phyloP scores from a whole-genome alignment of 2,888 invertebrate genomes.

The Drosophila mulleri region DNA sequence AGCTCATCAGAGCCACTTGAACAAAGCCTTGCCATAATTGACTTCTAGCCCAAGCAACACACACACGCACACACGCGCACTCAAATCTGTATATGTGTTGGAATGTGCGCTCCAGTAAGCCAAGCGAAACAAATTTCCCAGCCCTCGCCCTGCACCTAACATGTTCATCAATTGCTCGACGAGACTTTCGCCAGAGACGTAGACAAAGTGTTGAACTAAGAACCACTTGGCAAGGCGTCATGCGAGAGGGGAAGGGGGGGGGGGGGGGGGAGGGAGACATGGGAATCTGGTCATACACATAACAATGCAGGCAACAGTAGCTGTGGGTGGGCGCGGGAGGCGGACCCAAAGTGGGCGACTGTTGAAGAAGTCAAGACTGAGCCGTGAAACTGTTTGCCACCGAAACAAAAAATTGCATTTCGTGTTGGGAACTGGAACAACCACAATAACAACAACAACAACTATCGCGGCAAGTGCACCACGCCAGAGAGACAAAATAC shows the following conservation, averaged over 20 bases:
- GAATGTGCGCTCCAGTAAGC: slow-evolving; percentile 57
- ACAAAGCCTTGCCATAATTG: slow-evolving; percentile 73
- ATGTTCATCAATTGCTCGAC: slow-evolving; percentile 78
- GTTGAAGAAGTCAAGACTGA: slow-evolving; percentile 50
- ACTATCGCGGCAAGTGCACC: slow-evolving; percentile 46
- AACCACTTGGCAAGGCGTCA: slow-evolving; percentile 29
- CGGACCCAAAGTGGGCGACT: neutral
- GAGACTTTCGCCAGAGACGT: slow-evolving; percentile 59
- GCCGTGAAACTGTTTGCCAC: slow-evolving; percentile 59
- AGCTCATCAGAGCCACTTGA: slow-evolving; percentile 61
- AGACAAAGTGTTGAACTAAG: slow-evolving; percentile 68
- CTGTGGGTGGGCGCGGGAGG: neutral
- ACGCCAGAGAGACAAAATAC: slow-evolving; percentile 21
- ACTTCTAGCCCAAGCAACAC: slow-evolving; percentile 57
- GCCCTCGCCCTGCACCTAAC: slow-evolving; percentile 75
- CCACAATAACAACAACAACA: slow-evolving; percentile 13
- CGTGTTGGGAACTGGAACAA: slow-evolving; percentile 52
- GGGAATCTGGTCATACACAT: slow-evolving; percentile 52
- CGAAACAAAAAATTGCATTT: slow-evolving; percentile 42
- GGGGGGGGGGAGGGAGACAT: slow-evolving; percentile 21
- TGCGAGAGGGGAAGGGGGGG: no score
- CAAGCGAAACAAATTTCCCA: slow-evolving; percentile 59
- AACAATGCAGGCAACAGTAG: slow-evolving; percentile 42
- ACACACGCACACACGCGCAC: neutral
- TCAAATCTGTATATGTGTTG: slow-evolving; percentile 7